Evolutionary conservation across 2,797 vertebrate genomes (phyloP).

Genomic region (Pseudotriccus pelzelni): DNA sequence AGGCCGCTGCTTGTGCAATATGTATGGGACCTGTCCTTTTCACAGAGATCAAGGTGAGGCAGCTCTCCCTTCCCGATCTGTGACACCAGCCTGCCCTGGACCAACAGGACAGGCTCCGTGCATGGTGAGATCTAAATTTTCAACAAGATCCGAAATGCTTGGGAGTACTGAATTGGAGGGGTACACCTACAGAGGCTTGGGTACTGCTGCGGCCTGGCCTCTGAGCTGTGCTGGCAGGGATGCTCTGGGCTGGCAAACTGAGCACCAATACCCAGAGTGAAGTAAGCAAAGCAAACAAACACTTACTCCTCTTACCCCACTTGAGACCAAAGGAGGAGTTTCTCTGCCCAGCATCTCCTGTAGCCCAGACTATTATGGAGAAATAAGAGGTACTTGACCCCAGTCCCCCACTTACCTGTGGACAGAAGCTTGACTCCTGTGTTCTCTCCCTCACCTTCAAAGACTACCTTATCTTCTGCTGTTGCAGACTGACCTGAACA

Average conservation of each 20-base stretch:
- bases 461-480: background rate
- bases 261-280: background rate
- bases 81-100: accelerated
- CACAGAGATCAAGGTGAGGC: background rate
- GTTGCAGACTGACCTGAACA: background rate
- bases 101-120: background rate
- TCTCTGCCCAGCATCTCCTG: background rate
- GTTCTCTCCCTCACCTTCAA: background rate
- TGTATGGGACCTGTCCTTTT: accelerated
- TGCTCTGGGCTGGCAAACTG: background rate
- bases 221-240: background rate
- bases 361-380: background rate
- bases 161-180: background rate
- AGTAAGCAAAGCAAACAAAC: background rate
- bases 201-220: background rate
- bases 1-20: accelerated
- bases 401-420: background rate
- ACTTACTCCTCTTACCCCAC: background rate
- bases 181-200: accelerated
- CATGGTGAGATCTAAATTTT: background rate
- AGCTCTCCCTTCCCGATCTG: accelerated
- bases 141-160: background rate
- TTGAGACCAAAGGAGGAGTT: background rate
- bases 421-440: background rate
- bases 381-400: background rate